Percentiles rank a stretch among this genome's conserved stretches.
These are phyloP conservation scores for Thomomys bottae DNA, from an alignment of 2,113 vertebrate species.

Conservation along the genomic window DNA sequence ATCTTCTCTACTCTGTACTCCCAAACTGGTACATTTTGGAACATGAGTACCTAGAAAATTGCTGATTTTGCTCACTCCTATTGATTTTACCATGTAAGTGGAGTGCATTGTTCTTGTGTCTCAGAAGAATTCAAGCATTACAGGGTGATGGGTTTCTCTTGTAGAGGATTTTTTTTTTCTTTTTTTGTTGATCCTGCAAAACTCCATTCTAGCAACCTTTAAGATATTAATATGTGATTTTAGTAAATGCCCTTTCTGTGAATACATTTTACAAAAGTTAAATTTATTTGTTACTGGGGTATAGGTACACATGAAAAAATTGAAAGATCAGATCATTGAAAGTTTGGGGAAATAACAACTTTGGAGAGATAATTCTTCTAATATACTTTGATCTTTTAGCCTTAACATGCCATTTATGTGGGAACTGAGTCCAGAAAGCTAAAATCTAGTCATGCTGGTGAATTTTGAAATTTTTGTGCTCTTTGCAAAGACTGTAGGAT, in stretches of 20 bases:
- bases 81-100: constrained; percentile 38
- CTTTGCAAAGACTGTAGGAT: neutral
- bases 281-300: neutral
- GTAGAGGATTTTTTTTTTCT: constrained; percentile 22
- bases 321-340: neutral
- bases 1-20: neutral
- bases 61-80: constrained; percentile 35
- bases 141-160: constrained; percentile 2
- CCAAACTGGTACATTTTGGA: neutral
- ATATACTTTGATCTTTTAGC: neutral
- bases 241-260: neutral
- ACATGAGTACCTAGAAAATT: constrained; percentile 8
- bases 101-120: constrained; percentile 6
- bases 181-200: constrained; percentile 1
- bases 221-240: neutral
- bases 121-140: neutral
- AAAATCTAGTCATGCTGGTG: neutral
- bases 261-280: constrained; percentile 8
- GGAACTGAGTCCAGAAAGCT: neutral
- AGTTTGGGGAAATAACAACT: neutral
- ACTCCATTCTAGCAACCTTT: constrained; percentile 10
- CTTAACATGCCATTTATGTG: neutral
- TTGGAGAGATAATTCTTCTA: constrained; percentile 6
- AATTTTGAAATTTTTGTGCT: neutral
- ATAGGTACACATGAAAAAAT: neutral